These are phyloP conservation scores for Ptilorrhoa leucosticta DNA, from an alignment of 2,113 vertebrate species.

Conservation along the genomic window DNA sequence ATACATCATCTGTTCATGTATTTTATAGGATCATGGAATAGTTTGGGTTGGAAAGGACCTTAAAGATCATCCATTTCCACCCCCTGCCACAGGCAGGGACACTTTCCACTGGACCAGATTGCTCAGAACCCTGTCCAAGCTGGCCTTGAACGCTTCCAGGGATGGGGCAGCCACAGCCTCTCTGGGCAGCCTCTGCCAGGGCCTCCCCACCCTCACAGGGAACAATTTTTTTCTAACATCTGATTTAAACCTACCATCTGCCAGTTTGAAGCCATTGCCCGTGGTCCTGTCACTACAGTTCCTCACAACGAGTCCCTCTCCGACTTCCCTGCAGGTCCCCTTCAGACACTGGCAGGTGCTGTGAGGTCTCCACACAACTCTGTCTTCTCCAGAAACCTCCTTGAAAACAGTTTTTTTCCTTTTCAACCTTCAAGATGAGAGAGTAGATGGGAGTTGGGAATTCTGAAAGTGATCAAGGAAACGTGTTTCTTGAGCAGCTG, in stretches of 20 bases:
- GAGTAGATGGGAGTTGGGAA: not conserved
- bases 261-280: not conserved
- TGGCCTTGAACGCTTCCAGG: not conserved
- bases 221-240: not conserved
- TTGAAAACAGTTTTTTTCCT: not conserved
- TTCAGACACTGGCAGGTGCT: not conserved
- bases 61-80: not conserved
- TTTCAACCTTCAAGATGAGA: not conserved
- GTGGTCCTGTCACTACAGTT: not conserved
- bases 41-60: not conserved
- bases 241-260: not conserved
- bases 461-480: not conserved
- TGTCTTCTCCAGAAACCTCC: not conserved
- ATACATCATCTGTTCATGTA: not conserved
- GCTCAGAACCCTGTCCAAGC: fast-evolving
- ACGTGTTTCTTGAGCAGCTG: not conserved
- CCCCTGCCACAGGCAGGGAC: not conserved
- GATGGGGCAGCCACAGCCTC: not conserved
- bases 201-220: not conserved
- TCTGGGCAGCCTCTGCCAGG: not conserved
- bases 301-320: not conserved
- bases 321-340: not conserved
- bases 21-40: not conserved
- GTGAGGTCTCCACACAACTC: not conserved
- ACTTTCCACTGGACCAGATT: fast-evolving